Evolutionary conservation across 1,140 invertebrate species (phyloP), one percentile per base, ranked within the genome.

Genomic region (Temnothorax curvispinosus): DNA sequence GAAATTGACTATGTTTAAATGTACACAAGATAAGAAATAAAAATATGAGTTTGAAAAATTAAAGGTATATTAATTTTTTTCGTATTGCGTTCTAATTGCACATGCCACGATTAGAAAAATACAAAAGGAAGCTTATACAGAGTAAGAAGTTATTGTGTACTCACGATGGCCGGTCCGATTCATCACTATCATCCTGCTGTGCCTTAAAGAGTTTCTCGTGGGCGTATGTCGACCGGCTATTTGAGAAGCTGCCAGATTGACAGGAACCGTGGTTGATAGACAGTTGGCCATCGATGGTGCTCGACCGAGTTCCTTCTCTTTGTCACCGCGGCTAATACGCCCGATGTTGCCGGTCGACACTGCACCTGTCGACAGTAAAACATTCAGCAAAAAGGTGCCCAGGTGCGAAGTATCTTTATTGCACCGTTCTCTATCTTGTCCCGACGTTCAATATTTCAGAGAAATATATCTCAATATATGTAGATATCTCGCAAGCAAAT

Each of bases 121-220:
- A 71, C 21, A 38, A 35, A 27, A 27, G 1, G 1, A 27, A 44
- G 38, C 15, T 3, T 11, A 82, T 38, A 5, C 3, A 54, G 13
- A 18, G 7, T 56, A 71, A 87, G 7, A 56, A 85, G 84, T 60
- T 35, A 27, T n/a, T 65, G 64, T 65, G 27, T 67, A 95, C 94
- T 94, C 92, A 96, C 96, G 94, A 93, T 96, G 95, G 78, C 96
- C 96, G 75, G 93, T 95, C 81, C 96, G 95, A 89, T 95, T 95
- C 94, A 97, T 96, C 8, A 97, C 97, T 80, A 97, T 96, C 97
- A 97, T 97, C 56, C 97, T 94, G 92, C 97, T 97, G 91, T 97
- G 97, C 81, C 97, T 95, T 75, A 97, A 94, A 89, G 97, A 97
- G 92, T 96, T 97, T 87, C 97, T 95, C n/a, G 97, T 97, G 58